A percentile compares a stretch with the other conserved stretches of the same genome.
These are phyloP conservation scores for Peromyscus polionotus DNA, from an alignment of 2,113 vertebrate species.

Conservation along the genomic window DNA sequence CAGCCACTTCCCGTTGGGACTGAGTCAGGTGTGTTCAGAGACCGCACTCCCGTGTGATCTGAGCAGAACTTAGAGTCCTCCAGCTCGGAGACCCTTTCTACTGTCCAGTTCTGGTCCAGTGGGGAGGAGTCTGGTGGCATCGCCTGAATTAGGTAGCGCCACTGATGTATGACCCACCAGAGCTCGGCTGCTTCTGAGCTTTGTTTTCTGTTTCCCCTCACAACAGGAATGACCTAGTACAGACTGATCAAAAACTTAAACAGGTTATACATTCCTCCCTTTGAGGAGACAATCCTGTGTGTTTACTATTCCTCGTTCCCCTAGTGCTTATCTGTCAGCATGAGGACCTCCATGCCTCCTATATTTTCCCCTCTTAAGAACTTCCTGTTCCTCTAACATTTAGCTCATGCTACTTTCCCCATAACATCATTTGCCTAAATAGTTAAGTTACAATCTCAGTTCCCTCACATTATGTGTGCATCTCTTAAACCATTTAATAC, in stretches of 20 bases:
- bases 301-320: not conserved
- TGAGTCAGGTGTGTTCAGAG: not conserved
- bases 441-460: not conserved
- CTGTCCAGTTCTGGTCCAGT: not conserved
- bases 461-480: not conserved
- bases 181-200: not conserved
- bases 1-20: not conserved
- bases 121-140: not conserved
- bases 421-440: not conserved
- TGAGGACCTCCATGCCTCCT: not conserved
- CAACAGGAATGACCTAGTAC: not conserved
- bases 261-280: not conserved
- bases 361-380: conserved; percentile 41
- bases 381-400: conserved; percentile 25
- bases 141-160: no score
- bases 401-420: not conserved
- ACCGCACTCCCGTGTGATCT: not conserved
- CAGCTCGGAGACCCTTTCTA: not conserved
- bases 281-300: not conserved
- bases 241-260: not conserved
- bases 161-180: not conserved
- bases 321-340: not conserved
- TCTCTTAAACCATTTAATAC: conserved; percentile 8
- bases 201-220: not conserved
- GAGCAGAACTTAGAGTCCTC: not conserved